phyloP scores from a whole-genome alignment of 1,140 invertebrate genomes.

The Drosophila albomicans region DNA sequence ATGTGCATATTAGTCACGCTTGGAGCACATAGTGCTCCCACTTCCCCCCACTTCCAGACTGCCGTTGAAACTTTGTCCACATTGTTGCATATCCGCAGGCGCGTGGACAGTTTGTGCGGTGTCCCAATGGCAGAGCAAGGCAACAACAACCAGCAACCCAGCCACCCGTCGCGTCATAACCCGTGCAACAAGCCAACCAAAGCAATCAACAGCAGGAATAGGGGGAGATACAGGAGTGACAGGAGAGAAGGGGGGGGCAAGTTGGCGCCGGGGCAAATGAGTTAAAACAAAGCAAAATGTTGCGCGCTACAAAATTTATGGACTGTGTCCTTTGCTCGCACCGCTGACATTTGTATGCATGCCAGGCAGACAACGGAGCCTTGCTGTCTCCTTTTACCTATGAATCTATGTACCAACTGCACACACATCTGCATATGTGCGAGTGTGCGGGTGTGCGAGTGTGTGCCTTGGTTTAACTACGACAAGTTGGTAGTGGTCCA shows the following conservation, averaged over 20 bases:
- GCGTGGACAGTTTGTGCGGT: conserved; percentile 46
- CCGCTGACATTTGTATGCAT: conserved; percentile 64
- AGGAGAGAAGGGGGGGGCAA: not conserved
- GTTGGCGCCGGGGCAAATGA: conserved; percentile 42
- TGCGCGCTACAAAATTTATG: conserved; percentile 66
- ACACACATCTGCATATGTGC: conserved; percentile 2
- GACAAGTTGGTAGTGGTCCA: conserved; percentile 45
- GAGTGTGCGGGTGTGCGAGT: conserved; percentile 12
- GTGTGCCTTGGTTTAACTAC: conserved; percentile 21
- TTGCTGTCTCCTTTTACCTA: conserved; percentile 12
- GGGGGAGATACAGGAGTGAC: not conserved
- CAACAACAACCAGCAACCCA: not conserved
- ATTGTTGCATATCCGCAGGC: conserved; percentile 79
- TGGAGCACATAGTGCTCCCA: conserved; percentile 72
- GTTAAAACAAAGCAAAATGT: conserved; percentile 62
- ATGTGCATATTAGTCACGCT: conserved; percentile 81
- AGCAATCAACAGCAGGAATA: conserved; percentile 4
- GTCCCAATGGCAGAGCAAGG: conserved; percentile 9
- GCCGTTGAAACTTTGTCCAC: conserved; percentile 66
- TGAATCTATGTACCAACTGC: conserved; percentile 9
- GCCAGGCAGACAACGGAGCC: conserved; percentile 32
- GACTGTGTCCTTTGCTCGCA: conserved; percentile 61
- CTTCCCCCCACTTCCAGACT: conserved; percentile 12
- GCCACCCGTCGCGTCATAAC: conserved; percentile 18
- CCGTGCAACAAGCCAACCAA: conserved; percentile 36